Conservation (phyloP, 1,140 invertebrate species). For the Pissodes strobi region DNA sequence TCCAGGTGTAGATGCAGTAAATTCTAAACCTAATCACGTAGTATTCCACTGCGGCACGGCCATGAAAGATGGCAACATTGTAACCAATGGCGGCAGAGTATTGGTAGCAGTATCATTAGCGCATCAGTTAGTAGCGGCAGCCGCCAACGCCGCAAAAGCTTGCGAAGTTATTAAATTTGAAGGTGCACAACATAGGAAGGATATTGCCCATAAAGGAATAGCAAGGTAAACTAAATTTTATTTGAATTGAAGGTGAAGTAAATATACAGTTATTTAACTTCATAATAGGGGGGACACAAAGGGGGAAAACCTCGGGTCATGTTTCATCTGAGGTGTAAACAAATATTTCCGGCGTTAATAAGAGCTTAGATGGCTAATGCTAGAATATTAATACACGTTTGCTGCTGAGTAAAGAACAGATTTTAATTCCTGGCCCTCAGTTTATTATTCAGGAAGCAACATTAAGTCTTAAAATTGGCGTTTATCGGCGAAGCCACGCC, state of each 20-base stretch:
- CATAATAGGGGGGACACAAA: too few relatives aligned
- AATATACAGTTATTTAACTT: too few relatives aligned
- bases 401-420: too few relatives aligned
- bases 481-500: too few relatives aligned
- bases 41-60: conserved; percentile 76
- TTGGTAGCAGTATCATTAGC: conserved; percentile 78
- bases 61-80: conserved; percentile 63
- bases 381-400: too few relatives aligned
- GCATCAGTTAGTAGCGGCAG: conserved; percentile 69
- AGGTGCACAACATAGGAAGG: conserved; percentile 82
- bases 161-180: conserved; percentile 78
- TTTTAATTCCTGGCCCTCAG: too few relatives aligned
- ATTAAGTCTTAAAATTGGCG: too few relatives aligned
- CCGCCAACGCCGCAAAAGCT: conserved; percentile 70
- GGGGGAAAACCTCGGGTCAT: too few relatives aligned
- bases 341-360: neutral
- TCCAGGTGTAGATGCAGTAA: conserved; percentile 53
- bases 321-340: too few relatives aligned
- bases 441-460: too few relatives aligned
- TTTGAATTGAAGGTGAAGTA: too few relatives aligned
- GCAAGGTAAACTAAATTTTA: conserved; percentile 65
- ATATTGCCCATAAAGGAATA: conserved; percentile 88
- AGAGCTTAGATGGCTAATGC: neutral
- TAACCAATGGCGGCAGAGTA: conserved; percentile 93
- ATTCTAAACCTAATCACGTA: conserved; percentile 56